phyloP scores from a whole-genome alignment of 2,888 invertebrate genomes.

The Noctuana brunneofusca region DNA sequence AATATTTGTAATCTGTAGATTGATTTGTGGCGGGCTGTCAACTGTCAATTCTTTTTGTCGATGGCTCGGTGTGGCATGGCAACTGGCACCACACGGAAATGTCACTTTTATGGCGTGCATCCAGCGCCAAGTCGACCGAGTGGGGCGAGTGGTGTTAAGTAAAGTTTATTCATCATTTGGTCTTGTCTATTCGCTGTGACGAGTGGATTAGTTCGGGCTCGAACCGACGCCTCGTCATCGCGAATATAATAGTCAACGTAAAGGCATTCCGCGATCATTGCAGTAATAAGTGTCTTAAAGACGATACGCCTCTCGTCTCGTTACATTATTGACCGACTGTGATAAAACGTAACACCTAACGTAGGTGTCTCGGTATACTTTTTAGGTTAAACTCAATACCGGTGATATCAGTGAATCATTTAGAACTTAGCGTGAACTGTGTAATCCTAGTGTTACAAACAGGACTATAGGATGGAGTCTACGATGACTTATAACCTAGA shows the following conservation, averaged over 20 bases:
- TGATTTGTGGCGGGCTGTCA: too few species aligned
- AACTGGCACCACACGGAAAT: conserved; percentile 10
- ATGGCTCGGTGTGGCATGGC: too few species aligned
- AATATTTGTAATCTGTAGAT: too few species aligned
- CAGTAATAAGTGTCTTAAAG: conserved; percentile 57
- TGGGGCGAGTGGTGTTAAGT: conserved; percentile 2
- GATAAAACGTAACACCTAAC: conserved; percentile 69
- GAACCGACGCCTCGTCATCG: conserved; percentile 64
- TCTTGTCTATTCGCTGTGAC: conserved; percentile 57
- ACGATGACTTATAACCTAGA: conserved; percentile 79
- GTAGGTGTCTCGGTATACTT: conserved; percentile 63
- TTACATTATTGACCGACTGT: conserved; percentile 69
- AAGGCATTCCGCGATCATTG: conserved; percentile 63
- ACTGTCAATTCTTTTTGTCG: too few species aligned
- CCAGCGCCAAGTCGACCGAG: neutral
- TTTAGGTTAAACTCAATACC: conserved; percentile 70
- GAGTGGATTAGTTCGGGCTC: conserved; percentile 55
- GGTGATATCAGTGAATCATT: conserved; percentile 72
- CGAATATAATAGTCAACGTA: conserved; percentile 70
- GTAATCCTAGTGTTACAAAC: conserved; percentile 50
- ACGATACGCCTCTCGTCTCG: conserved; percentile 60
- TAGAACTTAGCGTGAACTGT: conserved; percentile 48
- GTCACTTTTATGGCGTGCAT: conserved; percentile 35
- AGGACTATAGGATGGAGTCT: conserved; percentile 62
- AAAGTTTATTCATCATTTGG: conserved; percentile 62